A percentile compares a stretch with the other conserved stretches of the same genome.
Conservation (phyloP, 2,888 invertebrate genomes). For the Leptinotarsa haldemani region DNA sequence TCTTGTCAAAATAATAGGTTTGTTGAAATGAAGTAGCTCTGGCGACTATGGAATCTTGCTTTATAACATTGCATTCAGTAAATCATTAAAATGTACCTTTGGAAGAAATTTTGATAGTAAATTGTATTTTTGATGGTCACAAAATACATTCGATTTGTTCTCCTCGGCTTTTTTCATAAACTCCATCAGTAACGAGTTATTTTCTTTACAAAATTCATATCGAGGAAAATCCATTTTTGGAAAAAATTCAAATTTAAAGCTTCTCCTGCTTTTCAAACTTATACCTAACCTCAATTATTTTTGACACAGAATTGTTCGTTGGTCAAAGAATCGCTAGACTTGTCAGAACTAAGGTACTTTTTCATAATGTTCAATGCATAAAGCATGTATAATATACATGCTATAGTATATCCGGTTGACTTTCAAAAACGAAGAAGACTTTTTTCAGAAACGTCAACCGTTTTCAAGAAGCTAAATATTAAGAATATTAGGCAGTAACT, state of each 20-base stretch:
- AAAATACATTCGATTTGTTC: constrained; percentile 39
- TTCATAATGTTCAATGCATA: too few relatives aligned
- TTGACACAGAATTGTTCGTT: too few relatives aligned
- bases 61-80: not conserved
- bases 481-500: too few relatives aligned
- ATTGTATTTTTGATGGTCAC: constrained; percentile 40
- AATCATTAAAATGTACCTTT: constrained; percentile 36
- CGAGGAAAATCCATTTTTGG: constrained; percentile 34
- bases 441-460: too few relatives aligned
- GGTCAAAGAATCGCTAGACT: too few relatives aligned
- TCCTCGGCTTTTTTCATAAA: constrained; percentile 45
- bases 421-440: too few relatives aligned
- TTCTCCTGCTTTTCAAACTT: too few relatives aligned
- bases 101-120: constrained; percentile 41
- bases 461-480: too few relatives aligned
- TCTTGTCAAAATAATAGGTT: not conserved
- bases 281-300: not conserved
- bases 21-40: constrained; percentile 5
- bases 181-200: constrained; percentile 35
- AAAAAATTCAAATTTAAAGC: not conserved
- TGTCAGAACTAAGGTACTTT: too few relatives aligned
- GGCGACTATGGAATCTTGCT: too few relatives aligned
- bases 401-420: too few relatives aligned
- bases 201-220: constrained; percentile 44
- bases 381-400: too few relatives aligned